A percentile compares a stretch with the other conserved stretches of the same genome.
Evolutionary conservation across 2,113 vertebrate genomes (phyloP).

Genomic region (Bubo bubo): DNA sequence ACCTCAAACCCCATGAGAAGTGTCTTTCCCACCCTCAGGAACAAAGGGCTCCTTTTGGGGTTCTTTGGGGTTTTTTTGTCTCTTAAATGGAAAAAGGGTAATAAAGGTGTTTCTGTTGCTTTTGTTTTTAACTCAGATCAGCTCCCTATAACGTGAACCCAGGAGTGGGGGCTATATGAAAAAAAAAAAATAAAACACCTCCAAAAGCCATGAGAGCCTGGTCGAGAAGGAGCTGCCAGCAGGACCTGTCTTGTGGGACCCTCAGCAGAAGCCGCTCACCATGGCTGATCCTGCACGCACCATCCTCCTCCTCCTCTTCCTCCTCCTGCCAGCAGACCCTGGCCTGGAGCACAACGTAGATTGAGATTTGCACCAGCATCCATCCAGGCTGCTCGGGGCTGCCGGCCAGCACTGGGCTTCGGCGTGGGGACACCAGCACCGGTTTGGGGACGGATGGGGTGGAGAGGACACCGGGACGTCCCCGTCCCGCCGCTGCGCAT

Average conservation of each 20-base stretch:
- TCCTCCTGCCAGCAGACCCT: not conserved
- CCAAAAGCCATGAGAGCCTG: not conserved
- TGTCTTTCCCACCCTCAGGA: not conserved
- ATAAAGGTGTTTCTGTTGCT: not conserved
- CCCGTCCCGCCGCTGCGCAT: not conserved
- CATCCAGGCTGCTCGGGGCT: not conserved
- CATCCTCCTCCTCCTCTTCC: not conserved
- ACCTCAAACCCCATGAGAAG: not conserved
- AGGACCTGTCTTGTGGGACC: not conserved
- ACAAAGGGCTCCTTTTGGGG: not conserved
- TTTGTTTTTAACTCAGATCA: not conserved
- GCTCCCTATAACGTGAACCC: fast-evolving
- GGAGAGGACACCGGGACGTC: not conserved
- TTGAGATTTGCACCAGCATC: fast-evolving
- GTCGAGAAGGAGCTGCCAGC: fast-evolving
- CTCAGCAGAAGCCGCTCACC: not conserved
- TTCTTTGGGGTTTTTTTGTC: not conserved
- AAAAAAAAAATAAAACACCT: no score
- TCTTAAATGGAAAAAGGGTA: not conserved
- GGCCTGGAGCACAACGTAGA: fast-evolving
- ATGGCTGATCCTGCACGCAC: fast-evolving
- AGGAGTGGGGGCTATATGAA: not conserved
- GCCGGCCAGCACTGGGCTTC: not conserved
- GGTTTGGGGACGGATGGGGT: fast-evolving
- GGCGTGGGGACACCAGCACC: fast-evolving